Evolutionary conservation across 2,113 vertebrate genomes (phyloP).

Genomic region (Syngnathus typhle): DNA sequence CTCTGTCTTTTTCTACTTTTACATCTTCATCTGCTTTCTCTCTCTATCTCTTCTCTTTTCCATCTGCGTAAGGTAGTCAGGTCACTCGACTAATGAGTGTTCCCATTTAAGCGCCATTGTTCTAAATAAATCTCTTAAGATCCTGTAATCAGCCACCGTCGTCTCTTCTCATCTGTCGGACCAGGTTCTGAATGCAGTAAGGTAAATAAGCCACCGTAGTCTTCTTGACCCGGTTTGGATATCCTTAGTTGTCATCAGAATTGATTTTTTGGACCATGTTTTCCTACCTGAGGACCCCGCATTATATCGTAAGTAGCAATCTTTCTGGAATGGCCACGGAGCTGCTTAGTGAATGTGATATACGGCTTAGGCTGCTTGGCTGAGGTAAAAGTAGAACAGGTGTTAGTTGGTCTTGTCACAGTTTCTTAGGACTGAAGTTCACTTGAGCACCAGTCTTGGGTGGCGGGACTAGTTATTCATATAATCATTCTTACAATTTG

Average conservation of each 20-base stretch:
- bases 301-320: constrained; percentile 58
- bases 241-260: not conserved
- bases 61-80: constrained; percentile 32
- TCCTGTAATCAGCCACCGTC: constrained; percentile 52
- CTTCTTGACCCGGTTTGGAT: constrained; percentile 4
- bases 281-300: constrained; percentile 61
- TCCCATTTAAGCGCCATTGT: constrained; percentile 54
- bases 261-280: constrained; percentile 46
- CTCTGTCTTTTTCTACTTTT: constrained; percentile 18
- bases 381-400: constrained; percentile 35
- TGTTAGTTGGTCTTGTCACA: constrained; percentile 18
- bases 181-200: constrained; percentile 10
- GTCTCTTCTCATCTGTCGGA: constrained; percentile 31
- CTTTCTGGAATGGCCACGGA: not conserved
- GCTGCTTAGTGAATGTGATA: not conserved
- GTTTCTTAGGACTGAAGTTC: not conserved
- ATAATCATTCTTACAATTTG: not conserved
- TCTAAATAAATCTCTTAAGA: constrained; percentile 66
- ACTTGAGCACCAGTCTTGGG: not conserved
- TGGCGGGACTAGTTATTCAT: not conserved
- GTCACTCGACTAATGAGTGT: constrained; percentile 58
- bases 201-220: constrained; percentile 3
- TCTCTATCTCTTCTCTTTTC: not conserved
- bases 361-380: constrained; percentile 41
- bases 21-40: not conserved